Conservation (phyloP, 1,140 invertebrate species). For the Mya arenaria region DNA sequence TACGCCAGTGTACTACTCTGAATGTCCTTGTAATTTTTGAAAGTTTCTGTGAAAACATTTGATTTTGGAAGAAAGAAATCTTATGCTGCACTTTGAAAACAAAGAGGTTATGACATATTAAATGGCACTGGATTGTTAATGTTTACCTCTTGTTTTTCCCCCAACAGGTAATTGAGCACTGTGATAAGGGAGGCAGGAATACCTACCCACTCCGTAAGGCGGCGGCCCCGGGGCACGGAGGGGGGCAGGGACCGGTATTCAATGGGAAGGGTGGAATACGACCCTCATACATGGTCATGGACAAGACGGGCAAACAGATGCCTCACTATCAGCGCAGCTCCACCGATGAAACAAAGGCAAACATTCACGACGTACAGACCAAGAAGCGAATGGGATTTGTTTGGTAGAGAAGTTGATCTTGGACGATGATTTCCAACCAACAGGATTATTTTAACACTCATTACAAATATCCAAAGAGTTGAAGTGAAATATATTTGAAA, state of each 20-base stretch:
- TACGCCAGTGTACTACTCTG: too few relatives aligned
- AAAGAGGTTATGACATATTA: too few relatives aligned
- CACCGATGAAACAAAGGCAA: constrained; percentile 75
- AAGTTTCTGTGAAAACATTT: too few relatives aligned
- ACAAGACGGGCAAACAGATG: constrained; percentile 76
- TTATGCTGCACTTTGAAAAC: too few relatives aligned
- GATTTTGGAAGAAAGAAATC: too few relatives aligned
- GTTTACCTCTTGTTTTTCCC: too few relatives aligned
- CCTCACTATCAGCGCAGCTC: constrained; percentile 74
- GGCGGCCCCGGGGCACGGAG: constrained; percentile 74
- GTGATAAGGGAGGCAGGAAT: constrained; percentile 78
- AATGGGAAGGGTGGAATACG: constrained; percentile 78
- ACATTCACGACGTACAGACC: constrained; percentile 71
- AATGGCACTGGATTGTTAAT: too few relatives aligned
- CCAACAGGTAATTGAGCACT: constrained; percentile 81
- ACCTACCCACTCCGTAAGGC: constrained; percentile 78
- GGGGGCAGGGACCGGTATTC: constrained; percentile 75
- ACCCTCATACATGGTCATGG: constrained; percentile 79
- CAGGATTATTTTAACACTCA: not conserved
- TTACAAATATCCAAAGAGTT: not conserved
- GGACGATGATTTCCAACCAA: not conserved
- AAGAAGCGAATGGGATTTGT: constrained; percentile 79
- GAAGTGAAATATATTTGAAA: not conserved
- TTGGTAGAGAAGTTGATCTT: constrained; percentile 65
- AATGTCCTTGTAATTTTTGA: too few relatives aligned